phyloP scores from a whole-genome alignment of 2,797 vertebrate genomes.

The Coreius guichenoti region DNA sequence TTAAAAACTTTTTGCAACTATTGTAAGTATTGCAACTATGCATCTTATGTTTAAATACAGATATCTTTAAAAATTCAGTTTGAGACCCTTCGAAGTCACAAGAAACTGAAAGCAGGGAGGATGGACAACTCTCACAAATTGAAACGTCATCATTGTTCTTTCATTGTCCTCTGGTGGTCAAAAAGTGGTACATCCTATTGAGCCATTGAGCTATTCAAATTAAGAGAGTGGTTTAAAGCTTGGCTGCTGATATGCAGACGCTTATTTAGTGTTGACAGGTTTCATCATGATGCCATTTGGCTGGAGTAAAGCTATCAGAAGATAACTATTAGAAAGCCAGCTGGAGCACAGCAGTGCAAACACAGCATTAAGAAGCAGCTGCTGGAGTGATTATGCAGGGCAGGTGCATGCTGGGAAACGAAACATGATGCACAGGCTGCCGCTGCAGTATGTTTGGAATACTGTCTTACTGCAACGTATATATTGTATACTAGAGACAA shows the following conservation, averaged over 20 bases:
- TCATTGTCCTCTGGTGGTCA: constrained; percentile 5
- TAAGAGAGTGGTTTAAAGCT: constrained; percentile 9
- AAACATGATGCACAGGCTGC: not conserved
- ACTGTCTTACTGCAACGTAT: not conserved
- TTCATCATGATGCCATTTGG: constrained; percentile 27
- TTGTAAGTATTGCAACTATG: not conserved
- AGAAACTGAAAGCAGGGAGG: not conserved
- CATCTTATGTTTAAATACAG: not conserved
- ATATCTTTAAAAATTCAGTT: not conserved
- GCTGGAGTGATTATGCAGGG: constrained; percentile 1
- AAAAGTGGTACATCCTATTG: not conserved
- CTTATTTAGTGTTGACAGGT: constrained; percentile 24
- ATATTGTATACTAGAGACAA: not conserved
- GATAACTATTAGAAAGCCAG: constrained; percentile 30
- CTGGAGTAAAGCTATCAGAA: constrained; percentile 17
- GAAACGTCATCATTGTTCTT: not conserved
- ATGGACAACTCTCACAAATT: not conserved
- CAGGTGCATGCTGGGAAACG: constrained; percentile 7
- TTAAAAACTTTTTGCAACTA: not conserved
- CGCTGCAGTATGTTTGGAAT: constrained; percentile 4
- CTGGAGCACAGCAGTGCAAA: constrained; percentile 27
- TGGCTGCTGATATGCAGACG: not conserved
- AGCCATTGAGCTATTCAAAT: not conserved
- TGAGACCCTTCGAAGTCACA: not conserved
- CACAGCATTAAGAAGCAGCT: constrained; percentile 22